Evolutionary conservation across 2,888 invertebrate genomes (phyloP).

Genomic region (Scaptomyza reducta): DNA sequence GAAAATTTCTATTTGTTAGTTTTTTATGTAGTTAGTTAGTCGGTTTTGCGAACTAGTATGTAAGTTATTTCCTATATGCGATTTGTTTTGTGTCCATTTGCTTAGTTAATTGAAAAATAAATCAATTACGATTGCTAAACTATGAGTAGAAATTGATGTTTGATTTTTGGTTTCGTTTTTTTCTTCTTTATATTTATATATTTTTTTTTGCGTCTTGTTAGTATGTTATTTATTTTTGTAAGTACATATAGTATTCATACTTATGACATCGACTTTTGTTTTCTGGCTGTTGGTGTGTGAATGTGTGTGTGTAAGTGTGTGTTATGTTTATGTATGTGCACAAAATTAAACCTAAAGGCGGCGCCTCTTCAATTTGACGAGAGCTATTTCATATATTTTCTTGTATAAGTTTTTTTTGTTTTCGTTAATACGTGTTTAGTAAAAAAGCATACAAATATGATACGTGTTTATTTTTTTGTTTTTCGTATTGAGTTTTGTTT

Average conservation of each 20-base stretch:
- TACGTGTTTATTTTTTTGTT: slow-evolving; percentile 31
- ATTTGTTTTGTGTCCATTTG: slow-evolving; percentile 45
- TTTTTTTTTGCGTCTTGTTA: slow-evolving; percentile 26
- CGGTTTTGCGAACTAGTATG: slow-evolving; percentile 47
- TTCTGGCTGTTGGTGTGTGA: slow-evolving; percentile 26
- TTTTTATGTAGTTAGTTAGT: slow-evolving; percentile 44
- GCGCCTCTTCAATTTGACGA: slow-evolving; percentile 27
- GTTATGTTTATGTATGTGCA: slow-evolving; percentile 37
- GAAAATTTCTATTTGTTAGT: slow-evolving; percentile 49
- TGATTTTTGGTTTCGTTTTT: slow-evolving; percentile 42
- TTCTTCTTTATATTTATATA: slow-evolving; percentile 14
- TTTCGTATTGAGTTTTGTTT: slow-evolving; percentile 37
- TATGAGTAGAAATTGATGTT: slow-evolving; percentile 72
- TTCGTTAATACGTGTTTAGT: slow-evolving; percentile 50
- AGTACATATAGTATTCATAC: slow-evolving; percentile 56
- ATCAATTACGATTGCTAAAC: slow-evolving; percentile 81
- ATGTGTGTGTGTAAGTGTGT: slow-evolving; percentile 17
- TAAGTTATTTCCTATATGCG: slow-evolving; percentile 55
- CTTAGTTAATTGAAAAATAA: slow-evolving; percentile 63
- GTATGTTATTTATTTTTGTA: slow-evolving; percentile 50
- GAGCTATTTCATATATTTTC: slow-evolving; percentile 17
- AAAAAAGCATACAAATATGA: slow-evolving; percentile 76
- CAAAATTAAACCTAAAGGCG: slow-evolving; percentile 68
- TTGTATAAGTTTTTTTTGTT: slow-evolving; percentile 31
- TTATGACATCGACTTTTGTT: slow-evolving; percentile 56